Percentiles rank a stretch among this genome's conserved stretches.
These are phyloP conservation scores for Tyto alba DNA, from an alignment of 2,113 vertebrate genomes.

Conservation along the genomic window DNA sequence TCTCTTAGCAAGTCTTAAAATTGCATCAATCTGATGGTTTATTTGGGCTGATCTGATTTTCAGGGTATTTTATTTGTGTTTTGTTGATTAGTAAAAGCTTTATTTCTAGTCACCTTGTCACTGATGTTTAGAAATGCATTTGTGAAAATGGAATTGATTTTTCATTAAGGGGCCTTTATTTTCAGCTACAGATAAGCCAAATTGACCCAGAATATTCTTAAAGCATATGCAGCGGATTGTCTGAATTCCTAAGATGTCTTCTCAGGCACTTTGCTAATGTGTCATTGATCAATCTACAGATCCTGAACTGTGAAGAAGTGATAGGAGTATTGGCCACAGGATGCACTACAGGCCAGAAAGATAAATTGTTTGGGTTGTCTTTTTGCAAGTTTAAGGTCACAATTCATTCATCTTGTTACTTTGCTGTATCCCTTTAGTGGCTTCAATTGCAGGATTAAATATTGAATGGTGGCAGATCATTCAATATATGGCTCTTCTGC, in stretches of 20 bases:
- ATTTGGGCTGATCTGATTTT: not conserved
- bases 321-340: conserved; percentile 75
- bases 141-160: conserved; percentile 68
- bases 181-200: conserved; percentile 45
- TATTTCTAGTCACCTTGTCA: conserved; percentile 47
- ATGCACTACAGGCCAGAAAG: conserved; percentile 77
- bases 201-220: conserved; percentile 60
- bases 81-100: conserved; percentile 28
- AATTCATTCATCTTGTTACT: conserved; percentile 92
- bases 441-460: conserved; percentile 88
- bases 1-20: conserved; percentile 5
- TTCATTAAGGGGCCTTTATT: conserved; percentile 63
- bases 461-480: conserved; percentile 81
- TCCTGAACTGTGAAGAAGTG: conserved; percentile 64
- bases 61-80: not conserved
- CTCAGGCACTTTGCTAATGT: conserved; percentile 74
- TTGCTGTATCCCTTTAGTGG: conserved; percentile 87
- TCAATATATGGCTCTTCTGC: conserved; percentile 71
- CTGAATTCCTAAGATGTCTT: conserved; percentile 63
- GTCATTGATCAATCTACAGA: conserved; percentile 81
- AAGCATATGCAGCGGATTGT: conserved; percentile 50
- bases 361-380: conserved; percentile 92
- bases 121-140: conserved; percentile 39
- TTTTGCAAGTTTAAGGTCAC: conserved; percentile 90
- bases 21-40: not conserved